phyloP scores from a whole-genome alignment of 2,797 vertebrate species.

The Holocentrus rufus region DNA sequence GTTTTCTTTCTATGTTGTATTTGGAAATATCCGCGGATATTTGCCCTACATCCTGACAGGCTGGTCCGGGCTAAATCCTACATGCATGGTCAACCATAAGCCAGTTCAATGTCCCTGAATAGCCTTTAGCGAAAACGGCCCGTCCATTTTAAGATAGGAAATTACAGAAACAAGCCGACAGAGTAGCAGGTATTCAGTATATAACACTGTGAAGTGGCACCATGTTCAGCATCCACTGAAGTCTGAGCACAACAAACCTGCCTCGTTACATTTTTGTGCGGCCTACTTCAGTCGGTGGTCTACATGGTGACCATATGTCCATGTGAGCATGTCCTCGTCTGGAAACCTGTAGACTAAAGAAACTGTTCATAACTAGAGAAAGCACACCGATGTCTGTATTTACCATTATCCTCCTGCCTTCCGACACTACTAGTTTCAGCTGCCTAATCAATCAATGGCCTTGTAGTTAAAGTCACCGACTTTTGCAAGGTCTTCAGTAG shows the following conservation, averaged over 20 bases:
- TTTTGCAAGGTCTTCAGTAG: conserved; percentile 11
- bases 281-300: conserved; percentile 59
- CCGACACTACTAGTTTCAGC: conserved; percentile 12
- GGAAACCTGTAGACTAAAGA: conserved; percentile 22
- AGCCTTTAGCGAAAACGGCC: conserved; percentile 53
- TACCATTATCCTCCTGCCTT: conserved; percentile 54
- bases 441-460: conserved; percentile 11
- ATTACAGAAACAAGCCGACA: conserved; percentile 44
- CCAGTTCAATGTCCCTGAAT: conserved; percentile 65
- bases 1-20: conserved; percentile 40
- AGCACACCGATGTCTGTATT: conserved; percentile 40
- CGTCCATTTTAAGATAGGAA: conserved; percentile 72
- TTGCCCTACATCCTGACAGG: conserved; percentile 67
- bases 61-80: conserved; percentile 64
- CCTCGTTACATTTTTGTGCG: conserved; percentile 54
- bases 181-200: conserved; percentile 52
- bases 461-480: conserved; percentile 32
- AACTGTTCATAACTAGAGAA: conserved; percentile 33
- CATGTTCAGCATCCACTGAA: conserved; percentile 64
- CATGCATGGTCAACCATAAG: conserved; percentile 55
- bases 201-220: conserved; percentile 54
- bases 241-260: conserved; percentile 58
- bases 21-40: conserved; percentile 51
- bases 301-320: conserved; percentile 33
- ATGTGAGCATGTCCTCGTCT: conserved; percentile 40